phyloP scores from a whole-genome alignment of 2,113 vertebrate species.

The Colaptes auratus region DNA sequence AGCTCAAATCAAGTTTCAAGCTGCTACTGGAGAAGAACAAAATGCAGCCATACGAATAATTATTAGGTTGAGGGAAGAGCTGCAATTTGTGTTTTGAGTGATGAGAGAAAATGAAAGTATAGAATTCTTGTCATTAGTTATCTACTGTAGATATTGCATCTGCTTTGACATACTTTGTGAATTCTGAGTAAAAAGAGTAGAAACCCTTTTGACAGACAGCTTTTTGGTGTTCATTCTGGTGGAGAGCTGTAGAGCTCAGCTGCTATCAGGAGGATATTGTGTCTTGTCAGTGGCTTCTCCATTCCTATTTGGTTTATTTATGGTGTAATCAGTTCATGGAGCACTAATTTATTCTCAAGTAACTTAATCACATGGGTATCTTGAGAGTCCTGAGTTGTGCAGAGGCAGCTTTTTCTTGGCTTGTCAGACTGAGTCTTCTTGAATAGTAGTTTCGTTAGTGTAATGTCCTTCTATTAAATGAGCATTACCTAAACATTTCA shows the following conservation, averaged over 20 bases:
- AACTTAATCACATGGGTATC: constrained; percentile 23
- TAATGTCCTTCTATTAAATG: background rate
- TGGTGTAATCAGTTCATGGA: constrained; percentile 13
- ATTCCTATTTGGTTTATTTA: constrained; percentile 25
- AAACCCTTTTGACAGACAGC: background rate
- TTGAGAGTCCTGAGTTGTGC: background rate
- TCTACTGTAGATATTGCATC: background rate
- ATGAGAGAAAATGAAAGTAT: constrained; percentile 11
- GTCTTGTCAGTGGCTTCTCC: constrained; percentile 5
- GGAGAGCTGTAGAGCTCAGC: constrained; percentile 9
- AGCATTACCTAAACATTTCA: background rate
- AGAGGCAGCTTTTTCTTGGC: constrained; percentile 19
- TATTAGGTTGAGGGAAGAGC: constrained; percentile 29
- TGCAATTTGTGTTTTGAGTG: constrained; percentile 49
- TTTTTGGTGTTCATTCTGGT: background rate
- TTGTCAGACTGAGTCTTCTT: background rate
- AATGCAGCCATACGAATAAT: constrained; percentile 35
- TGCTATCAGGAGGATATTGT: background rate
- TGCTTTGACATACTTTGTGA: background rate
- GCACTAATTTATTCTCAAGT: constrained; percentile 42
- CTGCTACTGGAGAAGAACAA: constrained; percentile 47
- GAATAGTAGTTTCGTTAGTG: background rate
- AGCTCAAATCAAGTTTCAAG: constrained; percentile 41
- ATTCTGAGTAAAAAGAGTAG: background rate
- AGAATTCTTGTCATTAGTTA: constrained; percentile 5